Evolutionary conservation across 2,888 invertebrate species (phyloP), one percentile per base, ranked within the genome.

Genomic region (Lissonota sp.): DNA sequence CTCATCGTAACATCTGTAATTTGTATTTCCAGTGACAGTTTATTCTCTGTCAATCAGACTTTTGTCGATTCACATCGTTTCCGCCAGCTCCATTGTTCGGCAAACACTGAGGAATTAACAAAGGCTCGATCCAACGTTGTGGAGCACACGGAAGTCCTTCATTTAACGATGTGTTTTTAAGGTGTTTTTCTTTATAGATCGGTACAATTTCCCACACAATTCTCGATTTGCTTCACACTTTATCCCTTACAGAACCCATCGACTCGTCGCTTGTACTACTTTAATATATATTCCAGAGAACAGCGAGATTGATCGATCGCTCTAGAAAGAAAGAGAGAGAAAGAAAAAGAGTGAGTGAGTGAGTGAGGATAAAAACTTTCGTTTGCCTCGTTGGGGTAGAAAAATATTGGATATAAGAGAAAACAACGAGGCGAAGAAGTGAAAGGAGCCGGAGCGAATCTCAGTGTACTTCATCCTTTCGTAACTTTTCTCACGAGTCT

Each of bases 141-240:
- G 73, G 26, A 26, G 26, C 26, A 26, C 67, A 78, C 63, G 53
- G 73, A 75, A 83, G 72, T 69, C 12, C n/a, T 44, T 37, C 10
- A 4, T n/a, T 78, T 83, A 83, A 83, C 75, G 62, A 83, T 83
- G 83, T 83, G 60, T 79, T 82, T 83, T 83, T 73, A 83, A 79
- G 66, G 53, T 69, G 63, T 62, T 74, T 58, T 58, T 69, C 37
- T 42, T 26, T 51, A 8, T 42, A 16, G 51, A 26, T 26, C 26
- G 26, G 26, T 53, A 16, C 44, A 53, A 51, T 7, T 72, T 49
- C n/a, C 39, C 67, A 40, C 39, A 44, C 49, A 44, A 10, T 66
- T 44, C 37, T 67, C 12, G 7, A 62, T 42, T 5, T 49, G 44
- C 70, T 46, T 71, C 49, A 71, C 64, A 14, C 14, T 26, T 26